Evolutionary conservation across 1,140 invertebrate species (phyloP), one percentile per base, ranked within the genome.

Genomic region (Aleiodes sp.): DNA sequence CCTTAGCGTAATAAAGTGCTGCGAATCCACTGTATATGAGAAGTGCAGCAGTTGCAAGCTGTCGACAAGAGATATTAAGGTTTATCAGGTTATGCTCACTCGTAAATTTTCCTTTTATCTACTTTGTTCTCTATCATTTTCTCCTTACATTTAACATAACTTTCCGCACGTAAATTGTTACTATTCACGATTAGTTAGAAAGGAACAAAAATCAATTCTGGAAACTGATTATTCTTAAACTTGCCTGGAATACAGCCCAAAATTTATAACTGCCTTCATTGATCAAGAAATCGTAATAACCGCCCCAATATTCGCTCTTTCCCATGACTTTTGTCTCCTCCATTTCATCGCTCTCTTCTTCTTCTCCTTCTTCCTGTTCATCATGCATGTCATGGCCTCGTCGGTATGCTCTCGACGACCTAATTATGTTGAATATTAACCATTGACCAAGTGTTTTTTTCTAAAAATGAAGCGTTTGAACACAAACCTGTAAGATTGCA

Each of bases 211-310:
- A n/a, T n/a, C n/a, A n/a, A n/a, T n/a, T n/a, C n/a, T n/a, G n/a
- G n/a, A n/a, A n/a, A n/a, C n/a, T n/a, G n/a, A n/a, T 61, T 39
- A 62, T 31, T 46, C 2, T 19, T 35, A 24, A 21, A 73, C 41
- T 80, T 84, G 93, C 92, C 87, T 94, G 92, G 84, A 94, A 94
- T 8, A 88, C 92, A 10, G 93, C 92, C 93, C 93, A 95, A 77
- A 95, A 94, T 79, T 94, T 95, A 82, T 94, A 95, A 14, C 92
- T 94, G 0, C 92, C 92, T 78, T 94, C 93, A 70, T 93, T 94
- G 72, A 95, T 93, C 41, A 94, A 87, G 79, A 94, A 94, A 81
- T 94, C 93, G 76, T 94, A 94, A 79, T 94, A 94, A 0, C 91
- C 91, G 10, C 88, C 88, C 88, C 91, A 92, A 9, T 91, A 90